Conservation (phyloP, 2,113 vertebrate species). For the Ciconia maguari region DNA sequence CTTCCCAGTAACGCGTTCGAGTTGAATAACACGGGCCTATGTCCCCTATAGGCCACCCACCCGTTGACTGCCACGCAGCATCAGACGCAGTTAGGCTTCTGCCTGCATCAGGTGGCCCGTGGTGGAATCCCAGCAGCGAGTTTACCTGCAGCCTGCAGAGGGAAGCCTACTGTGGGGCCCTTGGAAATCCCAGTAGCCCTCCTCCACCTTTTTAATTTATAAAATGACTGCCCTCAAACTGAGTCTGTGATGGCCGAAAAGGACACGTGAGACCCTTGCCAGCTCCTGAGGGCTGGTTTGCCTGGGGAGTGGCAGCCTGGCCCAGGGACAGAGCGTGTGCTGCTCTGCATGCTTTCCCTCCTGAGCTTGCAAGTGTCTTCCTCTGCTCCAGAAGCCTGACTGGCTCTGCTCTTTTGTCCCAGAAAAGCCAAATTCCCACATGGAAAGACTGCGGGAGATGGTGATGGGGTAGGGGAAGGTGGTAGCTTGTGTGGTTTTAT, state of each 20-base stretch:
- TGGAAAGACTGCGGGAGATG: neutral
- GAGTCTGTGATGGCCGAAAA: neutral
- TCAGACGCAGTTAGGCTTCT: neutral
- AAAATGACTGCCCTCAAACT: neutral
- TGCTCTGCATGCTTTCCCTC: neutral
- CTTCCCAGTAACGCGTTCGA: neutral
- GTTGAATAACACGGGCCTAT: neutral
- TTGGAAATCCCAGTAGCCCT: neutral
- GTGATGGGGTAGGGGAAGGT: neutral
- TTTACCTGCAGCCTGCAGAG: neutral
- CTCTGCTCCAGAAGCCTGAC: neutral
- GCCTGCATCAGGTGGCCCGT: neutral
- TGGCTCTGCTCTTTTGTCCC: neutral
- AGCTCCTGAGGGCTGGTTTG: neutral
- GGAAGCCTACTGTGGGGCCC: neutral
- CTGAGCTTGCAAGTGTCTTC: neutral
- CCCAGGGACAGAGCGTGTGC: neutral
- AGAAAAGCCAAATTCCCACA: neutral
- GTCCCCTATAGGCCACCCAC: neutral
- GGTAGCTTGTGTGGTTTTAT: neutral
- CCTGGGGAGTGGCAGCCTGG: neutral
- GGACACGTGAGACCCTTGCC: neutral
- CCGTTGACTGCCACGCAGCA: rapidly evolving
- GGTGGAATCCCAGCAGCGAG: neutral
- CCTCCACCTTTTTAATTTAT: neutral